phyloP scores from a whole-genome alignment of 2,797 vertebrate genomes.

The Taenioides sp. region DNA sequence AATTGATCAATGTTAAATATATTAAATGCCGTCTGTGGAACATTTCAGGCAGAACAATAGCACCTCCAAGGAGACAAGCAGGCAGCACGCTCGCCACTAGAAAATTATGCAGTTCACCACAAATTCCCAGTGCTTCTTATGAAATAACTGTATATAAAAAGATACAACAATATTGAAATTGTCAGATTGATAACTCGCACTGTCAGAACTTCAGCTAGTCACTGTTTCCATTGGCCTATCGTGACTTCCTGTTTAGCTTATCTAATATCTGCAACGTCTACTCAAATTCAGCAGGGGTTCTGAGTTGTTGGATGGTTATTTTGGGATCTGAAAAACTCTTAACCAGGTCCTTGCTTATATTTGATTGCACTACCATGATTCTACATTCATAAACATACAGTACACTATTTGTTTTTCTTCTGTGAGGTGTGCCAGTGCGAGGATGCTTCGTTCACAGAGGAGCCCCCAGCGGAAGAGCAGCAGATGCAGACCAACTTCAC shows the following conservation, averaged over 20 bases:
- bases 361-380: neutral
- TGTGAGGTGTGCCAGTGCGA: conserved; percentile 59
- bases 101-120: neutral
- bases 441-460: conserved; percentile 37
- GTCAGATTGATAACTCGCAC: neutral
- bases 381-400: neutral
- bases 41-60: neutral
- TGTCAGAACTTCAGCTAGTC: neutral
- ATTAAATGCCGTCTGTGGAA: neutral
- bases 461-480: conserved; percentile 9
- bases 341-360: neutral
- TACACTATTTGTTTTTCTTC: neutral
- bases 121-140: too few species aligned
- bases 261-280: too few species aligned
- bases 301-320: neutral
- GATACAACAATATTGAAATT: too few species aligned
- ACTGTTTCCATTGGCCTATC: too few species aligned
- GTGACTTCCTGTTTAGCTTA: too few species aligned
- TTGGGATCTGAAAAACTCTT: neutral
- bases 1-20: too few species aligned
- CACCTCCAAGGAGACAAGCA: neutral
- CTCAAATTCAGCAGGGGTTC: neutral
- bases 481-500: conserved; percentile 35
- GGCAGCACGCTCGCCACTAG: neutral
- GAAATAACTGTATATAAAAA: too few species aligned